Conservation (phyloP, 2,888 invertebrate species). For the Xestobium rufovillosum region DNA sequence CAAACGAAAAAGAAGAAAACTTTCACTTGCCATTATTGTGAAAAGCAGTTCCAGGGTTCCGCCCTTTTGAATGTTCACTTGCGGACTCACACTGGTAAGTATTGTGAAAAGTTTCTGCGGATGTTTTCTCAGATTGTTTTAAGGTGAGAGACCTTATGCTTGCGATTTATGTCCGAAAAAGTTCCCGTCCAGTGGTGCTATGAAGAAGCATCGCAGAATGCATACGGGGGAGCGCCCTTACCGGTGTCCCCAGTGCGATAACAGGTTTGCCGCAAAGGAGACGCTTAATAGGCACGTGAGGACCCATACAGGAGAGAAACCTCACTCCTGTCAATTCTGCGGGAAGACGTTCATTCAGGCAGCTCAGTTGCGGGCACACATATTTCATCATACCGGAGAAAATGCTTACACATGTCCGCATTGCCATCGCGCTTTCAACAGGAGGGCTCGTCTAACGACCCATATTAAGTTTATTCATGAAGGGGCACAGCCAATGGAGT, state of each 20-base stretch:
- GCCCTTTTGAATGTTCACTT: constrained; percentile 56
- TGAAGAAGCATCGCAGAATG: constrained; percentile 63
- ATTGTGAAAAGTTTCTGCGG: not conserved
- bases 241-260: constrained; percentile 63
- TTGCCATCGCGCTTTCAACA: constrained; percentile 46
- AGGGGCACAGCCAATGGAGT: constrained; percentile 53
- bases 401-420: constrained; percentile 57
- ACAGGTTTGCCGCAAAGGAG: constrained; percentile 74
- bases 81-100: constrained; percentile 59
- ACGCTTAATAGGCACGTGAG: constrained; percentile 48
- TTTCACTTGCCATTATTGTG: constrained; percentile 56
- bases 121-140: constrained; percentile 8
- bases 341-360: constrained; percentile 70
- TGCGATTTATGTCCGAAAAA: constrained; percentile 68
- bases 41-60: constrained; percentile 57
- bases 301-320: constrained; percentile 51
- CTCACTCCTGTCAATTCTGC: constrained; percentile 59
- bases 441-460: constrained; percentile 44
- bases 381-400: constrained; percentile 67
- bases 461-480: constrained; percentile 58
- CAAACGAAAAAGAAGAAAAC: constrained; percentile 49
- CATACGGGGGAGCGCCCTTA: constrained; percentile 51
- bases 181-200: constrained; percentile 66
- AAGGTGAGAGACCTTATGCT: constrained; percentile 51
- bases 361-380: constrained; percentile 69